Base-by-base conservation (phyloP, 2,113 vertebrate species). In the Plectropomus leopardus region DNA sequence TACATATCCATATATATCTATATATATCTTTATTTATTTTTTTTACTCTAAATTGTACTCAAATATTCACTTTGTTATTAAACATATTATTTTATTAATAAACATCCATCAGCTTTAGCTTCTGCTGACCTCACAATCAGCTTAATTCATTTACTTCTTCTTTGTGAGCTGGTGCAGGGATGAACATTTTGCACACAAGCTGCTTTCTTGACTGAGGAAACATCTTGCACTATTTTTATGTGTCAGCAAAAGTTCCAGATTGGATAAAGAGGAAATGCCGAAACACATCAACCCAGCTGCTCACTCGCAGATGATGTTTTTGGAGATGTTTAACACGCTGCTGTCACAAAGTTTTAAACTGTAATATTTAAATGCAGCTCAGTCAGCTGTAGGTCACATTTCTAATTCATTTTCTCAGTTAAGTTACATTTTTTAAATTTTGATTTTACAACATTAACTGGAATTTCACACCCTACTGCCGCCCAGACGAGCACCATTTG, bases 211-310 rank as follows among this genome's bases (percentile, higher is more conserved):
- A 66, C 14, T 23, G 3, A 57, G 42, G 50, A 71, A 58, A 65
- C 14, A n/a, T 16, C 61, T n/a, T 61, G 23, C 59, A 17, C 28
- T 58, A 3, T 50, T 51, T 45, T 45, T 13, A 3, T 28, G 26
- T 53, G 51, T 79, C 82, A 65, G 69, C 48, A 8, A 13, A 65
- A 32, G 19, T 19, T 32, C 5, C 54, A 48, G 63, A 53, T 19
- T 44, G 58, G 44, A 72, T 54, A 19, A 4, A 63, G 54, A 76
- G 67, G 67, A 76, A 71, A 55, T 53, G 24, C 59, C 42, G 6
- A 26, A 34, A 65, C 26, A 23, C n/a, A 59, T 19, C 4, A 28
- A 28, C 16, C 7, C 13, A 30, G 23, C 28, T 4, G 10, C 17
- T 65, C n/a, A 4, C 61, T 68, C 68, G 48, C 61, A 77, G 4